Conservation (phyloP, 2,797 vertebrate species). For the Melopsittacus undulatus region DNA sequence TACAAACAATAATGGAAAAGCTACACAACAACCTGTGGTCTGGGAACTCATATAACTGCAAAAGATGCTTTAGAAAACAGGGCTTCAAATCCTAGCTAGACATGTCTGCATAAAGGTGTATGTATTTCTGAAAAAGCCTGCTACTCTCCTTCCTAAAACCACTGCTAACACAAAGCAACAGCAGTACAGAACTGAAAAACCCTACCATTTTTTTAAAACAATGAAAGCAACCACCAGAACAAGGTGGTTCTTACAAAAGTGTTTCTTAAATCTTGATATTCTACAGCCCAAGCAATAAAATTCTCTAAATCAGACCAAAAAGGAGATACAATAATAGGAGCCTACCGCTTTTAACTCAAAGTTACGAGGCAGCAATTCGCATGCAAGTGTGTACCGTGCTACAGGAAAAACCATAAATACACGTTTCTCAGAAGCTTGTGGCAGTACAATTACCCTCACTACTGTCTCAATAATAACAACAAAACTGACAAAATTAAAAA, state of each 20-base stretch:
- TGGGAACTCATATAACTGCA: background rate
- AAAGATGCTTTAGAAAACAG: background rate
- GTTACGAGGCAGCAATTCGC: background rate
- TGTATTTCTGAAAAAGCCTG: background rate
- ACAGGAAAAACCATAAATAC: background rate
- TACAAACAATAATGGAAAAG: background rate
- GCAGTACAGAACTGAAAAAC: background rate
- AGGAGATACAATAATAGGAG: background rate
- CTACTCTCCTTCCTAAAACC: background rate
- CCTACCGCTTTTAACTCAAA: background rate
- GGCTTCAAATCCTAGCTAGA: background rate
- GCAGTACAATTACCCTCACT: background rate
- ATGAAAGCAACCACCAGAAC: background rate
- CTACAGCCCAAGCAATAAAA: background rate
- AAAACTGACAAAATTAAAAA: background rate
- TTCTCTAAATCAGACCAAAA: background rate
- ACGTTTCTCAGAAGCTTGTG: background rate
- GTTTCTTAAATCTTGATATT: background rate
- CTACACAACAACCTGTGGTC: background rate
- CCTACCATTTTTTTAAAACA: background rate
- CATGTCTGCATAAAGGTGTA: too few species aligned
- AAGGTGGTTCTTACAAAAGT: background rate
- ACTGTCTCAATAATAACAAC: background rate
- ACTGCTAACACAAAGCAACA: background rate
- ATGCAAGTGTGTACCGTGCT: background rate